Evolutionary conservation across 1,140 invertebrate species (phyloP).

Genomic region (Oreohelix idahoensis): DNA sequence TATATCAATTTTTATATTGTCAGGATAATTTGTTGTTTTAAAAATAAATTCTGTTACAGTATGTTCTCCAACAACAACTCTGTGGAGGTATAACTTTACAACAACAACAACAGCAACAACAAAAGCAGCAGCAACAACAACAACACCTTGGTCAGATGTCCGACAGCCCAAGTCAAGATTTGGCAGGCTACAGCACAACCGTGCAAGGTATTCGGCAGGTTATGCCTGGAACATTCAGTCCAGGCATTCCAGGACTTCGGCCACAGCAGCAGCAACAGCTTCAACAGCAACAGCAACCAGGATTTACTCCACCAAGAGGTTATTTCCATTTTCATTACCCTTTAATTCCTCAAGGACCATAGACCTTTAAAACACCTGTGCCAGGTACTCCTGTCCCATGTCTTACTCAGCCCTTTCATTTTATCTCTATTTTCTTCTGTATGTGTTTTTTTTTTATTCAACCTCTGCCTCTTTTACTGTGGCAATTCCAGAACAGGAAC

Average conservation of each 20-base stretch:
- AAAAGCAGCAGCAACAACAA: no score
- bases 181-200: background rate
- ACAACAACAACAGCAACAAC: slow-evolving; percentile 13
- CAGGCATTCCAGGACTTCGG: background rate
- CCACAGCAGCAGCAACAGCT: background rate
- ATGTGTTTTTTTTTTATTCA: no score
- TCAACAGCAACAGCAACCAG: background rate
- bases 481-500: no score
- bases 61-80: background rate
- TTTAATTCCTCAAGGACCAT: no score
- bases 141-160: background rate
- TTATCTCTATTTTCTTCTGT: no score
- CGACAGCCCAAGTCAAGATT: background rate
- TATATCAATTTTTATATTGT: no score
- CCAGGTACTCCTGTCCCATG: no score
- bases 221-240: background rate
- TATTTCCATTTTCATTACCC: background rate
- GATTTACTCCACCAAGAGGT: background rate
- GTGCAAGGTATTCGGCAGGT: background rate
- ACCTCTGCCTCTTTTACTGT: no score
- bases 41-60: no score
- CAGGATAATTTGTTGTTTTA: no score
- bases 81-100: background rate
- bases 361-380: no score
- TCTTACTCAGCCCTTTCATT: no score